These are phyloP conservation scores for Mormyrus iriodes DNA, from an alignment of 2,113 vertebrate species.

Conservation along the genomic window DNA sequence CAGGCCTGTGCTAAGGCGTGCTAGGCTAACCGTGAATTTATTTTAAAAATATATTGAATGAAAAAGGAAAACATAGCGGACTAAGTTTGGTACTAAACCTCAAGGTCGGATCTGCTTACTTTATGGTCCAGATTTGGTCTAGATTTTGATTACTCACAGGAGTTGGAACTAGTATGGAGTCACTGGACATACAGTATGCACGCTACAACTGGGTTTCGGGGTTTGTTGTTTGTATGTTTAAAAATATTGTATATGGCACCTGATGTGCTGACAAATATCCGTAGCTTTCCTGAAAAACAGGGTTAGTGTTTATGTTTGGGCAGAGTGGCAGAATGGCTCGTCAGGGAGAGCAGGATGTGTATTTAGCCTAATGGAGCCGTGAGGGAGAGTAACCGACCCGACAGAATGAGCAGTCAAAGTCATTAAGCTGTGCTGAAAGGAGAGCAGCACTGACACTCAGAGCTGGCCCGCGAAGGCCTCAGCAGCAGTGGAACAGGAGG, in stretches of 20 bases:
- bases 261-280: not conserved
- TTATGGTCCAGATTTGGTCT: conserved; percentile 4
- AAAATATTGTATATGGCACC: not conserved
- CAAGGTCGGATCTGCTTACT: not conserved
- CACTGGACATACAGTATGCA: not conserved
- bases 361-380: not conserved
- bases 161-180: not conserved
- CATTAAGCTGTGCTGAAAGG: not conserved
- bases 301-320: not conserved
- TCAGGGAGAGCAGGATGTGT: not conserved
- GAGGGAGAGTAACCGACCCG: not conserved
- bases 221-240: not conserved
- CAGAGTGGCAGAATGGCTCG: not conserved
- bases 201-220: not conserved
- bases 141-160: conserved; percentile 3
- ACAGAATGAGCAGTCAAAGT: not conserved
- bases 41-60: conserved; percentile 5
- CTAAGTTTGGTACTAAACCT: not conserved
- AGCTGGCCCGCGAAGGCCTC: not conserved
- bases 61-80: not conserved
- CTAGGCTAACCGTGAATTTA: conserved; percentile 15
- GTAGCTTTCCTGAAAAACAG: not conserved
- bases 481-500: not conserved
- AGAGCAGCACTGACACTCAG: too few species aligned
- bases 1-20: conserved; percentile 7